A percentile compares a stretch with the other conserved stretches of the same genome.
These are phyloP conservation scores for Phalangium opilio DNA, from an alignment of 2,888 invertebrate species.

Conservation along the genomic window DNA sequence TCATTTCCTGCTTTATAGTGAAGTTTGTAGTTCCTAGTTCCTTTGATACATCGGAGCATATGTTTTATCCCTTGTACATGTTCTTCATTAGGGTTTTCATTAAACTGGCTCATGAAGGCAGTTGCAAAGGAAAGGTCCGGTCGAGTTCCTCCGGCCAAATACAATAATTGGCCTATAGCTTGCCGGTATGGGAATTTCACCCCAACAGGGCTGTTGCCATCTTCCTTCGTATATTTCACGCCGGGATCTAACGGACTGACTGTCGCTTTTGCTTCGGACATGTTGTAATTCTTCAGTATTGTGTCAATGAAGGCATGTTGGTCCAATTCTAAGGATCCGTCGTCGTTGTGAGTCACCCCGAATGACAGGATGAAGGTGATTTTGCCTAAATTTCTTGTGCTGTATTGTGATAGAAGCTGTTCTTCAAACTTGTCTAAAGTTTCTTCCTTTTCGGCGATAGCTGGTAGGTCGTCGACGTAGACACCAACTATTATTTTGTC, in stretches of 20 bases:
- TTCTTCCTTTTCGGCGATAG: slow-evolving; percentile 3
- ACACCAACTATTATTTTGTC: slow-evolving; percentile 1
- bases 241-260: slow-evolving; percentile 1
- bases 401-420: slow-evolving; percentile 1
- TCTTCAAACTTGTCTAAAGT: slow-evolving; percentile 2
- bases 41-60: background rate
- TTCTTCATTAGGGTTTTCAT: background rate
- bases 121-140: slow-evolving; percentile 2
- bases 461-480: slow-evolving; percentile 6
- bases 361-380: slow-evolving; percentile 1
- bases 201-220: too few relatives aligned
- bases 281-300: slow-evolving; percentile 6
- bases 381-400: background rate
- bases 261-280: slow-evolving; percentile 2
- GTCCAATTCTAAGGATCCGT: slow-evolving; percentile 4
- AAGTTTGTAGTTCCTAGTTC: background rate
- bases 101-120: background rate
- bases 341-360: background rate
- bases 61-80: slow-evolving; percentile 2
- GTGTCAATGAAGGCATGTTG: slow-evolving; percentile 3
- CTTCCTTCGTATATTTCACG: slow-evolving; percentile 1
- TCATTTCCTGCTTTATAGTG: background rate
- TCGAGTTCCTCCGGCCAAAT: slow-evolving; percentile 1
- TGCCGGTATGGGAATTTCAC: too few relatives aligned
- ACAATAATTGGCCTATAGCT: slow-evolving; percentile 2